Conservation (phyloP, 2,888 invertebrate species). For the Caenorhabditis sulstoni region DNA sequence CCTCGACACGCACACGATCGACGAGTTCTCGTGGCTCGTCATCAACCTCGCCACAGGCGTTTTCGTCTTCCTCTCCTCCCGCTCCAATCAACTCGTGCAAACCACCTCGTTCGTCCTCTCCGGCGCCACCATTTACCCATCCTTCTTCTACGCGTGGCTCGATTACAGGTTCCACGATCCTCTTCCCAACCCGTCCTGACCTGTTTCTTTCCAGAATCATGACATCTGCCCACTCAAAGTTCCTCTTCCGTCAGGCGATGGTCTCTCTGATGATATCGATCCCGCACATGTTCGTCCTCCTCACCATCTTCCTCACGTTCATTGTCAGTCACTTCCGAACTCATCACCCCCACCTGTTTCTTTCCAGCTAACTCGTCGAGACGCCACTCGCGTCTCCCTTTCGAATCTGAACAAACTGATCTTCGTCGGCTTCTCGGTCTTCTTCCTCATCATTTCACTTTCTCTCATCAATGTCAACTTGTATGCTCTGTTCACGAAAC, state of each 20-base stretch:
- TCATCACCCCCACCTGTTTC: no score
- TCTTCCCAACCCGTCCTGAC: not conserved
- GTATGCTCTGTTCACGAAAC: conserved; percentile 54
- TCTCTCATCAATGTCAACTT: conserved; percentile 47
- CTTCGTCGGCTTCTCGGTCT: conserved; percentile 46
- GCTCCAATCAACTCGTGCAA: conserved; percentile 42
- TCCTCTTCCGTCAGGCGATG: conserved; percentile 34
- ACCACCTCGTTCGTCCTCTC: conserved; percentile 36
- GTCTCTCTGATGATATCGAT: conserved; percentile 42
- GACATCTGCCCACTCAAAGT: conserved; percentile 43
- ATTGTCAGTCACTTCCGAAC: conserved; percentile 10
- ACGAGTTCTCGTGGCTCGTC: conserved; percentile 58
- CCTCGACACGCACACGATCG: conserved; percentile 56
- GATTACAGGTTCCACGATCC: conserved; percentile 40
- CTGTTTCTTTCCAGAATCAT: conserved; percentile 35
- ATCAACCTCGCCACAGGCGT: conserved; percentile 55
- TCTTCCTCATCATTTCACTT: conserved; percentile 43
- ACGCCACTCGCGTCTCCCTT: conserved; percentile 36
- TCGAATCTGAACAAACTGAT: conserved; percentile 38
- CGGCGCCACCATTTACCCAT: conserved; percentile 57
- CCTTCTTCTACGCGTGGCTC: conserved; percentile 58
- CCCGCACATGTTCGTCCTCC: conserved; percentile 52
- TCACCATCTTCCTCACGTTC: conserved; percentile 46
- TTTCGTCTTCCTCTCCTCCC: conserved; percentile 38
- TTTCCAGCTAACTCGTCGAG: conserved; percentile 36